Conservation (phyloP, 2,113 vertebrate genomes). For the Esox niger region DNA sequence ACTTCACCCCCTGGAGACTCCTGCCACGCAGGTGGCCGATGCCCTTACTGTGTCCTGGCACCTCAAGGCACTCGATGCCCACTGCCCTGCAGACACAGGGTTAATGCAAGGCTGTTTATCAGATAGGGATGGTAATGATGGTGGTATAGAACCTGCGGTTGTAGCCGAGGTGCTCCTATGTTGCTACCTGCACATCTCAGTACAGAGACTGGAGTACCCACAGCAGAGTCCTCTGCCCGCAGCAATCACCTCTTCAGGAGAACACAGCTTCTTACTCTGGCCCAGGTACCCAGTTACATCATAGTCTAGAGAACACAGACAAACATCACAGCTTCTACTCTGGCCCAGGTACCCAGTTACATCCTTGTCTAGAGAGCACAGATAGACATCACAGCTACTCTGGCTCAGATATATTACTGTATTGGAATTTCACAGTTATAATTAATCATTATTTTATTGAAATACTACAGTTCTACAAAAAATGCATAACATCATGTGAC, state of each 20-base stretch:
- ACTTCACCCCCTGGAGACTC: conserved; percentile 54
- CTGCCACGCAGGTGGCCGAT: conserved; percentile 15
- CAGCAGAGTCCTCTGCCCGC: conserved; percentile 57
- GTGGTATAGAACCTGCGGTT: background rate
- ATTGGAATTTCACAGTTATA: too few species aligned
- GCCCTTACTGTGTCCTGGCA: conserved; percentile 44
- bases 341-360: background rate
- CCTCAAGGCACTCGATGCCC: conserved; percentile 44
- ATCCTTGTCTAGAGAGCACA: too few species aligned
- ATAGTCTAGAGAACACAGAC: conserved; percentile 36
- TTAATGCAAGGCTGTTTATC: too few species aligned
- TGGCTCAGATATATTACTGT: too few species aligned
- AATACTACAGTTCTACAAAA: too few species aligned
- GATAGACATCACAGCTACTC: too few species aligned
- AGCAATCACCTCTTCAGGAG: conserved; percentile 52
- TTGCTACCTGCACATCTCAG: conserved; percentile 67
- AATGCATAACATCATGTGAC: too few species aligned
- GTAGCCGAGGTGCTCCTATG: background rate
- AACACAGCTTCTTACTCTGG: conserved; percentile 47
- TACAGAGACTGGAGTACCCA: conserved; percentile 54
- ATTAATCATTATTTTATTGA: too few species aligned
- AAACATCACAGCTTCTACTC: background rate
- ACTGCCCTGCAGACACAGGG: conserved; percentile 42
- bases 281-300: conserved; percentile 58
- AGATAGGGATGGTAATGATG: background rate